Percentiles rank a stretch among this genome's conserved stretches.
These are phyloP conservation scores for Psophia crepitans DNA, from an alignment of 2,113 vertebrate species.

Conservation along the genomic window DNA sequence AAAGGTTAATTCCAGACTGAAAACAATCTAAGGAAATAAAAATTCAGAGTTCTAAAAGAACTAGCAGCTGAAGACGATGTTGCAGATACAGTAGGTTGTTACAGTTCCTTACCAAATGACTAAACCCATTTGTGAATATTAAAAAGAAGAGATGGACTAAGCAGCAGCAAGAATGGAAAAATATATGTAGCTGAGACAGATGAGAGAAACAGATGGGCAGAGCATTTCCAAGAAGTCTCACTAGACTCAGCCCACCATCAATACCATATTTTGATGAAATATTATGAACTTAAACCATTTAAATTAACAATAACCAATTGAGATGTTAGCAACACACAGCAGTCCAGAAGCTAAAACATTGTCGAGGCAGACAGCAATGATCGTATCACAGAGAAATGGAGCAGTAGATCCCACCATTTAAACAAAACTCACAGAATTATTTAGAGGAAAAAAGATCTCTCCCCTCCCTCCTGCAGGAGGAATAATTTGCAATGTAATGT, in stretches of 20 bases:
- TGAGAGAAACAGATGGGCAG: slow-evolving; percentile 29
- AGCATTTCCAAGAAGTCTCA: slow-evolving; percentile 9
- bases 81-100: not conserved
- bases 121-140: not conserved
- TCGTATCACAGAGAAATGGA: not conserved
- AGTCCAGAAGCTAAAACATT: not conserved
- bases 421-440: not conserved
- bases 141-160: not conserved
- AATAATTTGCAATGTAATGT: not conserved
- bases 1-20: not conserved
- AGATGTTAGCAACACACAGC: not conserved
- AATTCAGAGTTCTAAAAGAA: not conserved
- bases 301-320: not conserved
- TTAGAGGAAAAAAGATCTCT: not conserved
- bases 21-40: not conserved
- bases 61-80: not conserved
- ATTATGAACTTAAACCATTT: not conserved
- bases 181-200: not conserved
- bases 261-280: slow-evolving; percentile 12
- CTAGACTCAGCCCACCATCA: not conserved
- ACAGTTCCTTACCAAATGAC: not conserved
- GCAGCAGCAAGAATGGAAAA: not conserved
- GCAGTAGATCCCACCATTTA: not conserved
- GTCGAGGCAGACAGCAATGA: not conserved
- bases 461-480: not conserved